Base-by-base conservation (phyloP, 1,140 invertebrate genomes). In the Euwallacea similis region DNA sequence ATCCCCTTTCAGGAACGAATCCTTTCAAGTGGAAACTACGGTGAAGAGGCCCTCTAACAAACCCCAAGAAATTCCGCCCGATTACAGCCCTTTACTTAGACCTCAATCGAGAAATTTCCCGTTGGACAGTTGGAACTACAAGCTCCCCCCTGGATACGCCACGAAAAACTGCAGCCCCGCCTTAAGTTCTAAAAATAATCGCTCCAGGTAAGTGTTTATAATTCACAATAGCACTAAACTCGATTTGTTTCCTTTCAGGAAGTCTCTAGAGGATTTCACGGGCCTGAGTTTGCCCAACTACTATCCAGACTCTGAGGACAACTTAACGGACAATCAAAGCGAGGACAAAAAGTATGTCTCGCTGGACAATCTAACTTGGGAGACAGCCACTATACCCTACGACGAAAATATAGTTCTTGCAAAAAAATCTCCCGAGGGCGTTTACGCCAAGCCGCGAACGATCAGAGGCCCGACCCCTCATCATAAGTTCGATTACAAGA, bases 231-330 rank as follows among this genome's bases (percentile, higher is more conserved):
- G 2, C 6, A 13, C 13, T 7, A 50, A 11, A 50, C 9, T 0
- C 2, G 6, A 2, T 11, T 50, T 50, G 46, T 50, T 11, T 42
- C 7, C n/a, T n/a, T 77, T 33, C 53, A 71, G 67, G 21, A 66
- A 73, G 13, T 74, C 76, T 6, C 64, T 75, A 46, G 76, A 79
- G 42, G 71, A 78, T 56, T 53, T 74, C 8, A 63, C 75, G 8
- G 79, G 78, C 10, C 70, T 82, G 55, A 81, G 77, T 74, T 71
- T 82, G 21, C 81, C 81, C 13, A 79, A 81, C 63, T 83, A 82
- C 68, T 80, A 81, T 47, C 80, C 76, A 71, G 82, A 83, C 61
- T 84, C 83, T 42, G 83, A 84, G 69, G 76, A 77, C 16, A 74
- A 73, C 43, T 77, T 82, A 46, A 81, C 76, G 7, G 82, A 84